Evolutionary conservation across 2,113 vertebrate species (phyloP).

Genomic region (Chinchilla lanigera): DNA sequence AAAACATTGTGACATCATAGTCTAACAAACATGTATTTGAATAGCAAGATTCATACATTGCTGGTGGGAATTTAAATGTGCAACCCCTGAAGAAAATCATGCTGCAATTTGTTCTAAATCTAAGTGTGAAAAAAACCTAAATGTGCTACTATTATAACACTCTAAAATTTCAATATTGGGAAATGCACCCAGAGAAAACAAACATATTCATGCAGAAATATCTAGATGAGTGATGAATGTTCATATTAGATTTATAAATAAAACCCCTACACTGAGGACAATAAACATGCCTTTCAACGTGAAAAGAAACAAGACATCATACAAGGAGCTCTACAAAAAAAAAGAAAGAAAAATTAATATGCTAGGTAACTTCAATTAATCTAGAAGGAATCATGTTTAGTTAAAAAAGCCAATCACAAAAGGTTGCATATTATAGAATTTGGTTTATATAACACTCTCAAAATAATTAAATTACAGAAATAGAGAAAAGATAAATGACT

Average conservation of each 20-base stretch:
- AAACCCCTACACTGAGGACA: not conserved
- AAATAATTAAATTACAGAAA: not conserved
- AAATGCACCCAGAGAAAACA: not conserved
- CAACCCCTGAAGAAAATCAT: not conserved
- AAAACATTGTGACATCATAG: not conserved
- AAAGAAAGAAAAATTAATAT: not conserved
- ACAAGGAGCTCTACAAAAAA: not conserved
- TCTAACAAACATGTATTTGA: not conserved
- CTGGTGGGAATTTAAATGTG: not conserved
- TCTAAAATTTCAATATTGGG: not conserved
- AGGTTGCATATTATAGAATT: not conserved
- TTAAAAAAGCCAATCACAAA: not conserved
- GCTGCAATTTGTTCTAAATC: not conserved
- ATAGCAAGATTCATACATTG: not conserved
- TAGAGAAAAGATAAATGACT: not conserved
- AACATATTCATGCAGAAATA: not conserved
- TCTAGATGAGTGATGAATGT: not conserved
- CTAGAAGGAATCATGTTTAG: not conserved
- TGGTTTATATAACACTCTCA: not conserved
- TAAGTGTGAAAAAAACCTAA: not conserved
- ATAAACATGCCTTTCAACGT: not conserved
- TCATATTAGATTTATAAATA: not conserved
- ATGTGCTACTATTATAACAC: not conserved
- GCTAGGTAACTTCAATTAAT: not conserved
- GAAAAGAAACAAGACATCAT: not conserved